Base-by-base conservation (phyloP, 2,888 invertebrate genomes). In the Metacarcinus magister region DNA sequence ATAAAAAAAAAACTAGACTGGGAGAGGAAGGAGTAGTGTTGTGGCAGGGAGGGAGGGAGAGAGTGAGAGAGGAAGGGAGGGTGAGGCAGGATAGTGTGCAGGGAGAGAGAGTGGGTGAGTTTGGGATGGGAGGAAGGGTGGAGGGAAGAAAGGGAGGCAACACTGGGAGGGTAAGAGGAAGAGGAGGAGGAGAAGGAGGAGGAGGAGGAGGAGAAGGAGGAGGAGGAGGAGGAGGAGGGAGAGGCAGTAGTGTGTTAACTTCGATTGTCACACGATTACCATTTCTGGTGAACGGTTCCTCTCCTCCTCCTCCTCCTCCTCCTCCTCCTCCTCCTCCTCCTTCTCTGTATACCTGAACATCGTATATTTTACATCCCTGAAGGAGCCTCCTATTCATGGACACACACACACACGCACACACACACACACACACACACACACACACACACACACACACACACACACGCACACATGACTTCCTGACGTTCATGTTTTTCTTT, bases 381-480 rank as follows among this genome's bases (percentile, higher is more conserved):
- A 19, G 16, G 32, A 39, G 39, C 89, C 89, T 89, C 89, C 32
- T 89, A 39, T 32, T 39, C 89, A 32, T 87, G 28, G 32, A 87
- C 28, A 87, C 16, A 87, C 39, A 89, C 89, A 32, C 89, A 89
- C 89, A 89, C 39, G 28, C 89, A 32, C 89, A 89, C 89, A 89
- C 54, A 54, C 54, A 54, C 54, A 54, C 54, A 54, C 54, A 54
- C 54, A 54, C 54, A 54, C 54, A 54, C 54, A 54, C 54, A 54
- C 54, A 54, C 54, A 54, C 54, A 54, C 54, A 54, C 54, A 54
- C 54, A 54, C 54, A 54, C 54, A 54, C 3, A 75, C 75, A 75
- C 75, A 75, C n/a, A n/a, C 75, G n/a, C 75, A 75, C 75, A 75
- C 75, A 28, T n/a, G 75, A 75, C 75, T 75, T 75, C 75, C 75